These are phyloP conservation scores for Chaunax sp. DNA, from an alignment of 2,797 vertebrate species.

Conservation along the genomic window DNA sequence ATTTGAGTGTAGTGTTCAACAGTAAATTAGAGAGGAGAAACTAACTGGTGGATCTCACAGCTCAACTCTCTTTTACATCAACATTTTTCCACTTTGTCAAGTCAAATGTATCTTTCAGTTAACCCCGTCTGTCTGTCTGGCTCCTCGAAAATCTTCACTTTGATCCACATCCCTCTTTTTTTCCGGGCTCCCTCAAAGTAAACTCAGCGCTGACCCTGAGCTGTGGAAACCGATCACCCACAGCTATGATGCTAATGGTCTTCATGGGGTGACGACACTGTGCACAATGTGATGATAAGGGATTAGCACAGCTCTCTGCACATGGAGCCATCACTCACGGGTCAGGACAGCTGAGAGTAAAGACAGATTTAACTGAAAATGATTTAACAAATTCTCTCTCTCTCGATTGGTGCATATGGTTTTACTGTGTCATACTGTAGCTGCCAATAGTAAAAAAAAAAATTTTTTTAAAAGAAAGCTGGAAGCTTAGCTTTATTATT, in stretches of 20 bases:
- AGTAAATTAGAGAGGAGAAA: slow-evolving; percentile 2
- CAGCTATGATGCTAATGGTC: slow-evolving; percentile 67
- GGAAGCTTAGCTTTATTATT: slow-evolving; percentile 12
- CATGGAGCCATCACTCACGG: slow-evolving; percentile 75
- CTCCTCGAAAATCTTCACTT: slow-evolving; percentile 38
- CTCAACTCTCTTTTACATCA: slow-evolving; percentile 15
- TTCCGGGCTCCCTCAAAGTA: slow-evolving; percentile 40
- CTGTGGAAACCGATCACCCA: slow-evolving; percentile 57
- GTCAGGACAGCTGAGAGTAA: slow-evolving; percentile 66
- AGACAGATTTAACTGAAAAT: slow-evolving; percentile 53
- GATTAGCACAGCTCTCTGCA: slow-evolving; percentile 64
- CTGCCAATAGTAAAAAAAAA: neutral
- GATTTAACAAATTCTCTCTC: slow-evolving; percentile 40
- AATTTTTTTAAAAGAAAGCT: too few species aligned
- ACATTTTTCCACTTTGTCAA: slow-evolving; percentile 36
- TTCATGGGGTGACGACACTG: slow-evolving; percentile 46
- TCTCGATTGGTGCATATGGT: neutral
- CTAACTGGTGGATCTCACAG: slow-evolving; percentile 18
- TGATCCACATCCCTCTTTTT: slow-evolving; percentile 35
- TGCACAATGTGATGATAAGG: slow-evolving; percentile 56
- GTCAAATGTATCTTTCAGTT: slow-evolving; percentile 32
- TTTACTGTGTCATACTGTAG: slow-evolving; percentile 12
- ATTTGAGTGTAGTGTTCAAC: too few species aligned
- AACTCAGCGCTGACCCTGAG: slow-evolving; percentile 59
- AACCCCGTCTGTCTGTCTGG: slow-evolving; percentile 40